Base-by-base conservation (phyloP, 2,113 vertebrate genomes). In the Panthera uncia region DNA sequence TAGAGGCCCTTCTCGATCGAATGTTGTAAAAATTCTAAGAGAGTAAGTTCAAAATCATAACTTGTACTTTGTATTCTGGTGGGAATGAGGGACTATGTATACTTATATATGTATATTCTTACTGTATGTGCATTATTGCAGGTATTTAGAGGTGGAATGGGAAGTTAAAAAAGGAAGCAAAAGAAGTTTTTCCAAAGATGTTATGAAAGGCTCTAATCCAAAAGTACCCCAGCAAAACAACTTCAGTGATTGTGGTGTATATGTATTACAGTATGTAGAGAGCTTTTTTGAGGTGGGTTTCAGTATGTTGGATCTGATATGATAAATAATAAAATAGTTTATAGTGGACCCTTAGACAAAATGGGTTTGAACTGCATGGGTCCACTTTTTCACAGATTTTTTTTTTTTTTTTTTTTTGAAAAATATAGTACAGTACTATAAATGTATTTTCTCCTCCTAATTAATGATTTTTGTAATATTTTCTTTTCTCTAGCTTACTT, bases 141-240 rank as follows among this genome's bases (percentile, higher is more conserved):
- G 99, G 96, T 99, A 99, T 96, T 99, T 99, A 98, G 99, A 99
- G 96, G 99, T 99, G 95, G 99, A 99, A 98, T 99, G 99, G 99
- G 99, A 99, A 98, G 99, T 99, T 95, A 99, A 99, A 94, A 99
- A 99, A 98, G 99, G 99, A 83, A 99, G 97, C 86, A 99, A 98
- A 98, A 98, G 99, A 98, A 99, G 99, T 96, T 99, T 99, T 97
- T 99, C 99, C 97, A 99, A 99, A 99, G 99, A 99, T 0, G 98
- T 99, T 95, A 99, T 99, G 99, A 99, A 99, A 98, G 99, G 99
- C 91, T 99, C 99, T 82, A 99, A 99, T 97, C 99, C 99, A 14
- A 99, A 99, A 93, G 99, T 99, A 97, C 99, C 99, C 45, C 99
- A 99, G 97, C 99, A 99, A 98, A 99, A 99, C 91, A 99, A 99